Evolutionary conservation across 1,140 invertebrate species (phyloP).

Genomic region (Pentalonia nigronervosa): DNA sequence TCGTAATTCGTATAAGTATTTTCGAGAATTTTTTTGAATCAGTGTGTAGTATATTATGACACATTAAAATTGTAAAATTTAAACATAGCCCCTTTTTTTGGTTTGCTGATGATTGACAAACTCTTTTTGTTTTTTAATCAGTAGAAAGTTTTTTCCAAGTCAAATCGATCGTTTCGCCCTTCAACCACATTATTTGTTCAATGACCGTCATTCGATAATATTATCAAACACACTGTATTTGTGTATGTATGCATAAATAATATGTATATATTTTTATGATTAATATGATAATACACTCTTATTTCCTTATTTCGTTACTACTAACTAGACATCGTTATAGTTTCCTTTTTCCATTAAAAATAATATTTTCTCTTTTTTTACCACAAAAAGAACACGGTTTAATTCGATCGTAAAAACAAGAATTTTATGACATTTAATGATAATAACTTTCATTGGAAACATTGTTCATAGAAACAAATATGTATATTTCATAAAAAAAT

Average conservation of each 20-base stretch:
- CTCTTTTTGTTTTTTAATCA: background rate
- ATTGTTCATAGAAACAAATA: background rate
- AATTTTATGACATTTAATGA: background rate
- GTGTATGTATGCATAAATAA: background rate
- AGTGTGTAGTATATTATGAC: background rate
- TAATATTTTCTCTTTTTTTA: conserved; percentile 5
- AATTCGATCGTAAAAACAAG: background rate
- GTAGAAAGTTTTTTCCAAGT: background rate
- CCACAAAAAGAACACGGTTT: background rate
- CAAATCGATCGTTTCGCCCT: background rate
- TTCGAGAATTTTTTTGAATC: background rate
- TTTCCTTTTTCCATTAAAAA: background rate
- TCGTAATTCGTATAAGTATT: background rate
- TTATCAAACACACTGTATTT: background rate
- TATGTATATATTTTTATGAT: background rate
- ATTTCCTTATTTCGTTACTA: background rate
- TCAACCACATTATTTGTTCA: background rate
- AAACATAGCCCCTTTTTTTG: background rate
- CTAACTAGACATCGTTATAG: background rate
- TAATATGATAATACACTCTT: background rate
- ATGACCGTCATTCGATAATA: background rate
- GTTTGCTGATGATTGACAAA: background rate
- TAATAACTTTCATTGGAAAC: background rate
- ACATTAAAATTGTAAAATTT: background rate
- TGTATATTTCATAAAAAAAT: background rate